A percentile compares a stretch with the other conserved stretches of the same genome.
Evolutionary conservation across 2,797 vertebrate species (phyloP).

Genomic region (Onychomys torridus): DNA sequence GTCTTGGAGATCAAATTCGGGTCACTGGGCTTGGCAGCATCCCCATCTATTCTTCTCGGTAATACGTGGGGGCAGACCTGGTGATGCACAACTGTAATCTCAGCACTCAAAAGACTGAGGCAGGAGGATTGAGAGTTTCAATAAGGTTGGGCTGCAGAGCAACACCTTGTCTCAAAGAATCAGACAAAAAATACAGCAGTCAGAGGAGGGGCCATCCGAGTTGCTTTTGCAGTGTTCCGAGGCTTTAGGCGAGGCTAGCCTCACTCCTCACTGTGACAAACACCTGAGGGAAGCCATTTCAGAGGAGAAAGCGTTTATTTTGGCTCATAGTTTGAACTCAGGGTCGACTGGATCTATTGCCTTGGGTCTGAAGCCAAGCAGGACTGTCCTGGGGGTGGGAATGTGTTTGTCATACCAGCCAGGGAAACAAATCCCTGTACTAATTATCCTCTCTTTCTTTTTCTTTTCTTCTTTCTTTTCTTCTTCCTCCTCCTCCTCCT

Average conservation of each 20-base stretch:
- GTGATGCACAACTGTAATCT: neutral
- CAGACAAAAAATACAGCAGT: no score
- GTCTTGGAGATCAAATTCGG: neutral
- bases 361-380: neutral
- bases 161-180: neutral
- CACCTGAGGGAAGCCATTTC: neutral
- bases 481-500: neutral
- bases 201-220: neutral
- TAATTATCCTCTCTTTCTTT: no score
- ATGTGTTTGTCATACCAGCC: neutral
- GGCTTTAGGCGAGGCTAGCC: neutral
- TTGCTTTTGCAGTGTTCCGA: neutral
- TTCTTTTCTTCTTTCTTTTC: neutral
- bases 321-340: neutral
- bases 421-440: neutral
- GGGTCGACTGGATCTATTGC: neutral
- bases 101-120: neutral
- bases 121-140: neutral
- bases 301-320: neutral
- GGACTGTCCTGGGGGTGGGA: neutral
- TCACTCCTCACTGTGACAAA: neutral
- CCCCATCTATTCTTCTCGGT: neutral
- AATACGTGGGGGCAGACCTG: neutral
- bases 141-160: neutral
- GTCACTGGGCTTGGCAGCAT: no score